A percentile compares a stretch with the other conserved stretches of the same genome.
phyloP scores from a whole-genome alignment of 2,113 vertebrate species.

The Microcebus murinus region DNA sequence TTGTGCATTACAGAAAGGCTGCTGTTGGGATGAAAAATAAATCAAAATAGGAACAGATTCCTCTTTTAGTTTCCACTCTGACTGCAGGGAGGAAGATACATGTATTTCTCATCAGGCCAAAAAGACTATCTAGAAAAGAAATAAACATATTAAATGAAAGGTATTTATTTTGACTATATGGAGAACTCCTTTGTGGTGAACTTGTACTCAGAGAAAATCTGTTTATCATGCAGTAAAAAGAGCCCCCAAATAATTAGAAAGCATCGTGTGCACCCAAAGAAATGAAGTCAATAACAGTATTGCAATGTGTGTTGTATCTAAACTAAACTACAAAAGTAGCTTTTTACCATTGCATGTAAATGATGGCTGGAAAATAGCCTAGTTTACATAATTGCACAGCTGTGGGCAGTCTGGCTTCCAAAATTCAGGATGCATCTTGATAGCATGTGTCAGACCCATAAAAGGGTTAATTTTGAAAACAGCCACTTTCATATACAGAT shows the following conservation, averaged over 20 bases:
- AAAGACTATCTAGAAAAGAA: not conserved
- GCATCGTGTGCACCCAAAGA: not conserved
- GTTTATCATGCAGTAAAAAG: slow-evolving; percentile 48
- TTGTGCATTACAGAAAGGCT: not conserved
- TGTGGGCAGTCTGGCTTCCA: slow-evolving; percentile 74
- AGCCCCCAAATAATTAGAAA: slow-evolving; percentile 48
- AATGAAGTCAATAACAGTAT: slow-evolving; percentile 65
- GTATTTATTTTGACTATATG: not conserved
- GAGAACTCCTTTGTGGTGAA: slow-evolving; percentile 16
- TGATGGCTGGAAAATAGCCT: slow-evolving; percentile 60
- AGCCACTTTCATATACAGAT: slow-evolving; percentile 64
- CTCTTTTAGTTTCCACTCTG: not conserved
- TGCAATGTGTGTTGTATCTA: slow-evolving; percentile 73
- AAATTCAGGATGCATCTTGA: slow-evolving; percentile 61
- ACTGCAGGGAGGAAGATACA: not conserved
- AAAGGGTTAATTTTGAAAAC: slow-evolving; percentile 78
- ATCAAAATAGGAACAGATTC: not conserved
- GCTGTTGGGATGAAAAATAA: not conserved
- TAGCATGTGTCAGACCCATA: slow-evolving; percentile 51
- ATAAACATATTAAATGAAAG: not conserved
- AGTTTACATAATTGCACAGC: slow-evolving; percentile 73
- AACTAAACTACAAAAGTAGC: slow-evolving; percentile 77
- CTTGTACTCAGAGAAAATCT: slow-evolving; percentile 37
- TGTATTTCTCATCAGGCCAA: not conserved
- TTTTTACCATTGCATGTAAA: slow-evolving; percentile 71